A percentile compares a stretch with the other conserved stretches of the same genome.
These are phyloP conservation scores for Xerus inauris DNA, from an alignment of 2,113 vertebrate species.

Conservation along the genomic window DNA sequence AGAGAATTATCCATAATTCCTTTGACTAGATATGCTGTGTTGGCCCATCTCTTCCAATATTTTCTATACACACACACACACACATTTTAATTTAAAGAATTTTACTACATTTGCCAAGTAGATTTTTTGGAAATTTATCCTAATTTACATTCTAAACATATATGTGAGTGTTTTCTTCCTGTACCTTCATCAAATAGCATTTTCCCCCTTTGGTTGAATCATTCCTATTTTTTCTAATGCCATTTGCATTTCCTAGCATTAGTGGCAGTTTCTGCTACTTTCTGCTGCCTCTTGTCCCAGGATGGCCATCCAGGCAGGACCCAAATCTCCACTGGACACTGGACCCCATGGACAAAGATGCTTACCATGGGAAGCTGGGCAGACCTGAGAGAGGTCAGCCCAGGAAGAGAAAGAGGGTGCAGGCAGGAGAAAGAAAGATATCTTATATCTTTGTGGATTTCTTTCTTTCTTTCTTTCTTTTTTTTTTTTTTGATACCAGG, in stretches of 20 bases:
- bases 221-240: not conserved
- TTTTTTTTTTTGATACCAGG: too few species aligned
- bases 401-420: not conserved
- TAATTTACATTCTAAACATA: not conserved
- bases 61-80: not conserved
- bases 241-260: not conserved
- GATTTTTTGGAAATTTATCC: not conserved
- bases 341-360: not conserved
- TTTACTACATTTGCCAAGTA: too few species aligned
- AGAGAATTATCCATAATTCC: not conserved
- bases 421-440: not conserved
- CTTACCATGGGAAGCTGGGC: not conserved
- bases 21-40: not conserved
- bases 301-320: constrained; percentile 19
- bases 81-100: too few species aligned
- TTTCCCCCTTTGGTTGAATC: not conserved
- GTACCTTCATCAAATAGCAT: not conserved
- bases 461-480: too few species aligned
- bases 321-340: constrained; percentile 16
- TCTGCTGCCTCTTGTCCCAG: constrained; percentile 34
- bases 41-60: not conserved
- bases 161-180: not conserved
- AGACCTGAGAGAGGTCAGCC: not conserved
- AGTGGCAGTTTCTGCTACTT: not conserved
- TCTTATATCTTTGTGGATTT: too few species aligned